Conservation (phyloP, 1,140 invertebrate genomes). For the Plodia interpunctella region DNA sequence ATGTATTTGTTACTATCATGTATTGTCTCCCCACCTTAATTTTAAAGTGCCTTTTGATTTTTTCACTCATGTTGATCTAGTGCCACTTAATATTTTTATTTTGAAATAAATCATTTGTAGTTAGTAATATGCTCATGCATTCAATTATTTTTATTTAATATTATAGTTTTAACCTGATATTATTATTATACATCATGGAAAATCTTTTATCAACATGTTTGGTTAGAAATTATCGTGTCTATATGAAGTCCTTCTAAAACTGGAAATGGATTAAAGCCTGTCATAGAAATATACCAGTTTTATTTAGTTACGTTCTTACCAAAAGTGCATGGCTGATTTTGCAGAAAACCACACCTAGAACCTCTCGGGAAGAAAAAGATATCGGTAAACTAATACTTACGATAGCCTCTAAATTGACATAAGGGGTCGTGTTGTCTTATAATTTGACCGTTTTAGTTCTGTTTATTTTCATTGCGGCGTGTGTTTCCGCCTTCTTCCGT, state of each 20-base stretch:
- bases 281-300: slow-evolving; percentile 50
- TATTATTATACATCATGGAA: slow-evolving; percentile 20
- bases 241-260: slow-evolving; percentile 37
- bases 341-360: too few species aligned
- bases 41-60: slow-evolving; percentile 42
- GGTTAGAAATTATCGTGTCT: slow-evolving; percentile 48
- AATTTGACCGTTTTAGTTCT: too few species aligned
- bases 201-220: slow-evolving; percentile 34
- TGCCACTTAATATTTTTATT: slow-evolving; percentile 35
- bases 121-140: slow-evolving; percentile 50
- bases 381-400: too few species aligned
- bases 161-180: slow-evolving; percentile 43
- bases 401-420: too few species aligned
- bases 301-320: slow-evolving; percentile 30
- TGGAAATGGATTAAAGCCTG: slow-evolving; percentile 64
- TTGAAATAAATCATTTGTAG: slow-evolving; percentile 35
- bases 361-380: too few species aligned
- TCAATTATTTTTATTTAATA: slow-evolving; percentile 40
- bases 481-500: too few species aligned
- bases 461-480: too few species aligned
- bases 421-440: too few species aligned
- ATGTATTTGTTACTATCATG: slow-evolving; percentile 26
- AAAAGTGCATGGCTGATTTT: not conserved
- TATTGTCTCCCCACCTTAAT: slow-evolving; percentile 40
- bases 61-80: slow-evolving; percentile 30